A percentile compares a stretch with the other conserved stretches of the same genome.
phyloP scores from a whole-genome alignment of 2,888 invertebrate genomes.

The Ennomos erosarius region DNA sequence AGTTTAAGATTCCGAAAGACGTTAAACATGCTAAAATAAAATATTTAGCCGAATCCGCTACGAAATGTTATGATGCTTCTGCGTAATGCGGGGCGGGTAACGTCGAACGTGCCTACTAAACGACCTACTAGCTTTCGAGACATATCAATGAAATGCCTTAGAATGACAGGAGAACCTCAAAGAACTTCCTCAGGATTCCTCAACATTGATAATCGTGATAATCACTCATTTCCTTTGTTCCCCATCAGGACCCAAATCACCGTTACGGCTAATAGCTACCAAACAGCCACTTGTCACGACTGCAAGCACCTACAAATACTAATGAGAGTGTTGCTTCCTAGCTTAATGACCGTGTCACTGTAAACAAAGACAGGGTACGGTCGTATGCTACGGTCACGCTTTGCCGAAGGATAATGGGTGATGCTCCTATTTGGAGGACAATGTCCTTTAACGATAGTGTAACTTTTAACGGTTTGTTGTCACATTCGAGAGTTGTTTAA shows the following conservation, averaged over 20 bases:
- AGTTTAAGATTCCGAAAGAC: too few relatives aligned
- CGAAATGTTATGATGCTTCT: too few relatives aligned
- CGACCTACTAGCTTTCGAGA: too few relatives aligned
- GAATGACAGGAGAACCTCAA: too few relatives aligned
- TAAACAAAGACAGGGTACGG: conserved; percentile 47
- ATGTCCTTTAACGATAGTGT: conserved; percentile 42
- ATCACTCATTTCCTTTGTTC: conserved; percentile 9
- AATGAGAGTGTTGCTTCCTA: conserved; percentile 55
- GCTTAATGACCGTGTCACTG: conserved; percentile 55
- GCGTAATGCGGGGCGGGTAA: too few relatives aligned
- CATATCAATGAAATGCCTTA: too few relatives aligned
- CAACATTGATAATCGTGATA: too few relatives aligned
- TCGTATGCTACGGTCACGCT: conserved; percentile 36
- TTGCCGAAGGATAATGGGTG: conserved; percentile 41
- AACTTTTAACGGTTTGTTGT: conserved; percentile 26
- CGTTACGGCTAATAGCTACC: conserved; percentile 43
- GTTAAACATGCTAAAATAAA: too few relatives aligned
- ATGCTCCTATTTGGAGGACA: conserved; percentile 42
- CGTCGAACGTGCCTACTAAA: too few relatives aligned
- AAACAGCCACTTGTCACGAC: conserved; percentile 48
- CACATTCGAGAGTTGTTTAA: conserved; percentile 12
- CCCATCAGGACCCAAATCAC: conserved; percentile 29
- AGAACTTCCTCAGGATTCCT: too few relatives aligned
- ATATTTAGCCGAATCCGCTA: too few relatives aligned
- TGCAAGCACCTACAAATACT: conserved; percentile 51